Evolutionary conservation across 2,113 vertebrate genomes (phyloP).

Genomic region (Melozone crissalis): DNA sequence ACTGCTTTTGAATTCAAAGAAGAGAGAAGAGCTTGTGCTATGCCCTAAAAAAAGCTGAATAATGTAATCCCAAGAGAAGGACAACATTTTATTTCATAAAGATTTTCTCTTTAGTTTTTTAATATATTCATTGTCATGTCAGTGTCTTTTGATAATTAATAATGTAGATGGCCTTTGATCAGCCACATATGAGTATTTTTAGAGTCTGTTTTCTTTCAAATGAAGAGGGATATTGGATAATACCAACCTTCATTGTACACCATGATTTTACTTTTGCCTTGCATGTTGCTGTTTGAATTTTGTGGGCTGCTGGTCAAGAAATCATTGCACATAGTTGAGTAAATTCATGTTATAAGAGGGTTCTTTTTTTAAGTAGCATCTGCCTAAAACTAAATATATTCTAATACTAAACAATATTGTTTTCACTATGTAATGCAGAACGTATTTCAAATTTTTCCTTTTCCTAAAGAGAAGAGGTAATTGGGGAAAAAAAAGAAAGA

Average conservation of each 20-base stretch:
- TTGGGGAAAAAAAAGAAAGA: neutral
- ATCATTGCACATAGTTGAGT: neutral
- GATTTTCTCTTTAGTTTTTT: neutral
- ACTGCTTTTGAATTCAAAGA: neutral
- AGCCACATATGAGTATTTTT: neutral
- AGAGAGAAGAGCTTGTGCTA: neutral
- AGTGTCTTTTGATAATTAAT: conserved; percentile 28
- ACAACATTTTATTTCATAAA: neutral
- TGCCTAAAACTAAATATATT: neutral
- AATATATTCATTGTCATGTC: neutral
- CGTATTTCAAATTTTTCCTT: neutral
- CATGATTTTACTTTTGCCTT: neutral
- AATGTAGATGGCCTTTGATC: conserved; percentile 9
- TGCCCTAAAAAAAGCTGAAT: neutral
- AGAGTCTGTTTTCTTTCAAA: neutral
- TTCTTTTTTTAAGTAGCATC: neutral
- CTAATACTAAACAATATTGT: neutral
- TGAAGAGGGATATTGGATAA: neutral
- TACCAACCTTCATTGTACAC: neutral
- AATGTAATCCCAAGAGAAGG: neutral
- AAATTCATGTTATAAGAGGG: neutral
- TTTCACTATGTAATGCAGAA: neutral
- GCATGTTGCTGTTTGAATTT: neutral
- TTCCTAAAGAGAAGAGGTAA: neutral
- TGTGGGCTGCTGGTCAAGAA: neutral